These are phyloP conservation scores for Agonopterix heracliana DNA, from an alignment of 2,888 invertebrate genomes.

Conservation along the genomic window DNA sequence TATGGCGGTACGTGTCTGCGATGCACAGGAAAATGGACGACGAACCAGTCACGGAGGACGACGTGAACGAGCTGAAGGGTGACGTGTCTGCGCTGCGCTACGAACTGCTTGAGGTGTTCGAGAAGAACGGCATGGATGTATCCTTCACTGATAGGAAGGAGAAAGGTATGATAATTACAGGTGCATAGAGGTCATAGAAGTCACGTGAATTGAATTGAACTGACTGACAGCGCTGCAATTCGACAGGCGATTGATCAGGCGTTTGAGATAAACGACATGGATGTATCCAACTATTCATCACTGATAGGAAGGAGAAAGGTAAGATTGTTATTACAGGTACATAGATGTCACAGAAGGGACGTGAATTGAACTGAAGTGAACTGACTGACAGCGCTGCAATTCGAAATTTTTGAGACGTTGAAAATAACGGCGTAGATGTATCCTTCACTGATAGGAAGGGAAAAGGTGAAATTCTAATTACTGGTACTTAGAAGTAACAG, in stretches of 20 bases:
- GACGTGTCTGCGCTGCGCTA: conserved; percentile 95
- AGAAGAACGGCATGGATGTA: conserved; percentile 91
- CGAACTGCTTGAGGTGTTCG: conserved; percentile 92
- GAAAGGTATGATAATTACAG: conserved; percentile 74
- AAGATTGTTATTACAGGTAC: conserved; percentile 25
- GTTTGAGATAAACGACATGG: conserved; percentile 91
- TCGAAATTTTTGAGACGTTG: conserved; percentile 94
- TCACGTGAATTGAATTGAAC: conserved; percentile 92
- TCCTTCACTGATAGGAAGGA: conserved; percentile 84
- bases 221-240: conserved; percentile 94
- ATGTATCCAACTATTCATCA: conserved; percentile 83
- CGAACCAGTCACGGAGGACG: conserved; percentile 92
- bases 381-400: conserved; percentile 91
- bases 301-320: conserved; percentile 78
- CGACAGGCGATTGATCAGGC: conserved; percentile 91
- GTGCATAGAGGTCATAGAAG: conserved; percentile 83
- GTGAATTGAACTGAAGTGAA: conserved; percentile 95
- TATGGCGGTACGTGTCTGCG: conserved; percentile 94
- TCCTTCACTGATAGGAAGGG: no score
- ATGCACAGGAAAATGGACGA: conserved; percentile 90
- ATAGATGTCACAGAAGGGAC: conserved; percentile 86
- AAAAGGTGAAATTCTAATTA: conserved; percentile 77
- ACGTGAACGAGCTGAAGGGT: conserved; percentile 94
- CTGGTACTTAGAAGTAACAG: conserved; percentile 9
- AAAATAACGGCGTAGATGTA: conserved; percentile 92